Evolutionary conservation across 2,797 vertebrate species (phyloP), one percentile per base, ranked within the genome.

Genomic region (Hylomyscus alleni): DNA sequence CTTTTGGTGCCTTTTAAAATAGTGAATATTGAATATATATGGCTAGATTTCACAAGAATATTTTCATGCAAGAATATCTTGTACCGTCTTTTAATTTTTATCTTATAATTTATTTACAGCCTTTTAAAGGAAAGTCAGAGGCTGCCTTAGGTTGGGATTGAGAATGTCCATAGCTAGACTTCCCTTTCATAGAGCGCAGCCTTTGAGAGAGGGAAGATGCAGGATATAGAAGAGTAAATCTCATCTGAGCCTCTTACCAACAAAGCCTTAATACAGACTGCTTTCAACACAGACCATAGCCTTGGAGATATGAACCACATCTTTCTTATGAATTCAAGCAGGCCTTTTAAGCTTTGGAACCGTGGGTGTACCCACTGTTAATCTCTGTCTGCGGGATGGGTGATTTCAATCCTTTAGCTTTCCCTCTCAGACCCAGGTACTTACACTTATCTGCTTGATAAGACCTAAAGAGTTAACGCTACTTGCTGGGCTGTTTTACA

Each of bases 281-380:
- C 44, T 80, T 2, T 96, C 58, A 94, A 40, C 12, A 72, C 47
- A 81, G 84, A 77, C 34, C 14, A 0, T 85, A 65, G 62, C 29
- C 40, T 14, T 26, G 20, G 12, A 92, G 47, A 31, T 80, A 47
- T 72, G 44, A 73, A 82, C 37, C 14, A 9, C 69, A n/a, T 15
- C n/a, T 96, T 92, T 88, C 81, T 83, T 83, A 62, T n/a, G 52
- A 78, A 91, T 92, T 82, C 94, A 89, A 91, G 29, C 37, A 78
- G 72, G 20, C 3, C 31, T 89, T 88, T 96, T 85, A 94, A 88
- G 54, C 37, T 78, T 67, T 72, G 52, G 52, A 34, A 88, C 29
- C 40, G 3, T 19, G 31, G 29, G 29, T 91, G 85, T 93, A 72
- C 29, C 5, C 19, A 20, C 44, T 94, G 11, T 58, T 90, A 56